These are phyloP conservation scores for Drosophila setosimentum DNA, from an alignment of 2,888 invertebrate species.

Conservation along the genomic window DNA sequence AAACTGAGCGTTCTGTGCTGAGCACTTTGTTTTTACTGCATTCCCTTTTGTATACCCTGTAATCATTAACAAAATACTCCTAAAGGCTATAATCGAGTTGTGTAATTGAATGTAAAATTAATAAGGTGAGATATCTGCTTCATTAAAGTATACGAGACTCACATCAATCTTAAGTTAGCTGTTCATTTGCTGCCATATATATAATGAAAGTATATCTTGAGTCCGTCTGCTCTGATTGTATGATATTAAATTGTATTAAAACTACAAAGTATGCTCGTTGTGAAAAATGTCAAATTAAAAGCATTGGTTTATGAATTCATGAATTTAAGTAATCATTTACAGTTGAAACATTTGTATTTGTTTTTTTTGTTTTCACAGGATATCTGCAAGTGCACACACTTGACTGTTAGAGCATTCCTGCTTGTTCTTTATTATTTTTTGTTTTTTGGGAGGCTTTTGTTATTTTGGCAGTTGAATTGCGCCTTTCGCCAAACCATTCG, in stretches of 20 bases:
- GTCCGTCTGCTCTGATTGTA: not conserved
- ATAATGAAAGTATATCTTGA: not conserved
- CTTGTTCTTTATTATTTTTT: constrained; percentile 28
- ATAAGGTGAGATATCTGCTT: not conserved
- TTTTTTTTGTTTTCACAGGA: not conserved
- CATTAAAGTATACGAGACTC: not conserved
- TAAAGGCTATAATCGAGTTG: not conserved
- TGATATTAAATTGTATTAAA: not conserved
- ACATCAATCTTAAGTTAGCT: not conserved
- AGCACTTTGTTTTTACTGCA: constrained; percentile 18
- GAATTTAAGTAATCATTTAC: not conserved
- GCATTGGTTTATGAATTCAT: rapidly evolving
- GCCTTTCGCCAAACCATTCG: constrained; percentile 78
- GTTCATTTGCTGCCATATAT: not conserved
- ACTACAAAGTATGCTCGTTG: not conserved
- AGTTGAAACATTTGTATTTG: not conserved
- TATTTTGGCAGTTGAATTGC: constrained; percentile 78
- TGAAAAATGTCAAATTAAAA: not conserved
- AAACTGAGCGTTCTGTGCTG: not conserved
- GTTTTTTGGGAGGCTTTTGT: constrained; percentile 53
- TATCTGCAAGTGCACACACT: not conserved
- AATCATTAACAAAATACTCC: not conserved
- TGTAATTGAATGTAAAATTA: not conserved
- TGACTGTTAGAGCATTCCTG: constrained; percentile 9
- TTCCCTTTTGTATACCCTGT: constrained; percentile 25